Evolutionary conservation across 2,888 invertebrate species (phyloP).

Genomic region (Heliconius cydno): DNA sequence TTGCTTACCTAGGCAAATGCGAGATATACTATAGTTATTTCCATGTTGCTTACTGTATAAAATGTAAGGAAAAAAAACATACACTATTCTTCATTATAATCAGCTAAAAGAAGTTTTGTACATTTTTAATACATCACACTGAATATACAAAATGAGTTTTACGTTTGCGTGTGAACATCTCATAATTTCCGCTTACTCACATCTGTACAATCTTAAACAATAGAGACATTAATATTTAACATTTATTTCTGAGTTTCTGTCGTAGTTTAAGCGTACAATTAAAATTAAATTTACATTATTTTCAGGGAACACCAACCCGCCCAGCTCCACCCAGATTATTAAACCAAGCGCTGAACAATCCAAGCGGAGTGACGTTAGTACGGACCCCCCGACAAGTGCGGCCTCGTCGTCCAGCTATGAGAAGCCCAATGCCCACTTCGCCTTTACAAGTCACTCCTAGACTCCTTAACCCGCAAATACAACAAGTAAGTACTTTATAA

Average conservation of each 20-base stretch:
- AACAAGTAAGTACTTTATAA: constrained; percentile 46
- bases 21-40: not conserved
- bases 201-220: too few species aligned
- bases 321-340: constrained; percentile 66
- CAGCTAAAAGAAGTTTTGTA: too few species aligned
- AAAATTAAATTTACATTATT: not conserved
- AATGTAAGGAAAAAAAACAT: too few species aligned
- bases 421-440: constrained; percentile 51
- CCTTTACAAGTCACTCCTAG: constrained; percentile 51
- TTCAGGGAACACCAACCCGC: constrained; percentile 61
- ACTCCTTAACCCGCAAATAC: constrained; percentile 54
- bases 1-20: too few species aligned
- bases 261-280: not conserved
- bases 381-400: constrained; percentile 61
- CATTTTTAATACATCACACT: too few species aligned
- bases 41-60: not conserved
- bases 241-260: too few species aligned
- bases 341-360: constrained; percentile 65
- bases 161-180: too few species aligned
- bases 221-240: too few species aligned
- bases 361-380: constrained; percentile 61
- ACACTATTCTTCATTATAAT: too few species aligned
- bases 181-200: too few species aligned
- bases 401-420: constrained; percentile 58
- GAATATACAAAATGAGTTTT: too few species aligned